Percentiles rank a stretch among this genome's conserved stretches.
These are phyloP conservation scores for Vultur gryphus DNA, from an alignment of 2,797 vertebrate genomes.

Conservation along the genomic window DNA sequence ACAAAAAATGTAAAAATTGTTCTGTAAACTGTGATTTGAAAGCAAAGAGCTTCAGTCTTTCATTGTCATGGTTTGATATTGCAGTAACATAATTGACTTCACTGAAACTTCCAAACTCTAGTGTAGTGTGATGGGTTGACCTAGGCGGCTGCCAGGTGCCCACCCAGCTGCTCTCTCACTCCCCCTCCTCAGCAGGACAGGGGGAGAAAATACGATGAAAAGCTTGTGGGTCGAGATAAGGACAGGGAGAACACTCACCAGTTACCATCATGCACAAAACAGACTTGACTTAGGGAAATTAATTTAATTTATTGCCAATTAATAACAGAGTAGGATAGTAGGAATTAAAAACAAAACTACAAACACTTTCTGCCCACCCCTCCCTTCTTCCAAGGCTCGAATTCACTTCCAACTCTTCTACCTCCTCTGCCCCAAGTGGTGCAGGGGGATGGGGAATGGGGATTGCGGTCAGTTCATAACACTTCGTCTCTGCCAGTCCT, in stretches of 20 bases:
- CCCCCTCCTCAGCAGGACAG: not conserved
- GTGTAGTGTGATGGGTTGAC: not conserved
- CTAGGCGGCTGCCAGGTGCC: not conserved
- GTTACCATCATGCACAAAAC: not conserved
- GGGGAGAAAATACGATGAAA: not conserved
- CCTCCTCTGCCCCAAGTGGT: not conserved
- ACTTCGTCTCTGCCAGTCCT: not conserved
- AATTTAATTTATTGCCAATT: not conserved
- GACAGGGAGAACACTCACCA: not conserved
- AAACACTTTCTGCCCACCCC: not conserved
- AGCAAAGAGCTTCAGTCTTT: not conserved
- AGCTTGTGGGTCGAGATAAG: not conserved
- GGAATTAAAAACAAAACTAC: not conserved
- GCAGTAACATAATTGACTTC: not conserved
- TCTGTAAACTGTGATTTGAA: not conserved
- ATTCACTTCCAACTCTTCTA: not conserved
- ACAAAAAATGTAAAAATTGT: not conserved
- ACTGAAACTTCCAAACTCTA: not conserved
- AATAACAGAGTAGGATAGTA: not conserved
- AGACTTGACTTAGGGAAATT: not conserved
- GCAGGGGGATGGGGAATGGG: not conserved
- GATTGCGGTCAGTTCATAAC: not conserved
- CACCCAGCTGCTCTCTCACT: not conserved
- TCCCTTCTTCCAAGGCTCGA: not conserved
- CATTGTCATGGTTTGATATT: not conserved